Evolutionary conservation across 2,888 invertebrate species (phyloP), one percentile per base, ranked within the genome.

Genomic region (Tipula confusa): DNA sequence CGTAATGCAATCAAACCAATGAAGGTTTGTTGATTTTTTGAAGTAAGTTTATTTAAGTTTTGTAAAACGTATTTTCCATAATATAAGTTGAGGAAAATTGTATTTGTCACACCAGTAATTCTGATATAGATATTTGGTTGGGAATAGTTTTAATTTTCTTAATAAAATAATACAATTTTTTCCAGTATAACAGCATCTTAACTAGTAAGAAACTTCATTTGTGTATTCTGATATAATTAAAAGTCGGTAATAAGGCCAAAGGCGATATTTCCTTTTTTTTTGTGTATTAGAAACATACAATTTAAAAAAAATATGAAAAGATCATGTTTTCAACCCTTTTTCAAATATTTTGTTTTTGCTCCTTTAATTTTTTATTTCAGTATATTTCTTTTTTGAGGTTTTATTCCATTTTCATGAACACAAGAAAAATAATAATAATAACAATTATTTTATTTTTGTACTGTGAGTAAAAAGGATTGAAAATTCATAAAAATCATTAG

Each of bases 201-300:
- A 64, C 64, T 64, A 64, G 18, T 43, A 64, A 64, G 24, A 64
- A 64, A 64, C 64, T 64, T 64, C 64, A 64, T 64, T 64, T 64
- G 18, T 64, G 29, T 80, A 29, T 80, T 80, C 31, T 80, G 31
- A 29, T 80, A 80, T 80, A 80, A 80, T 80, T 80, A 80, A 80
- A 80, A 80, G 80, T 80, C 80, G 80, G 80, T 80, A 80, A 80
- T 80, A 80, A 80, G 80, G 80, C 80, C 80, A 31, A 29, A 80
- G 80, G 80, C 80, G 29, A 80, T 29, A 80, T 80, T 80, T 80
- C 31, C 80, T 31, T 80, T 80, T 80, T 48, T 64, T 64, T 13
- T 18, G 64, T 64, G 13, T 64, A 64, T 64, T 64, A 64, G 64
- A 64, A 64, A 64, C 64, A 24, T 24, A 64, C 64, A 64, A 64